Percentiles rank a stretch among this genome's conserved stretches.
Conservation (phyloP, 2,113 vertebrate species). For the Theristicus caerulescens region DNA sequence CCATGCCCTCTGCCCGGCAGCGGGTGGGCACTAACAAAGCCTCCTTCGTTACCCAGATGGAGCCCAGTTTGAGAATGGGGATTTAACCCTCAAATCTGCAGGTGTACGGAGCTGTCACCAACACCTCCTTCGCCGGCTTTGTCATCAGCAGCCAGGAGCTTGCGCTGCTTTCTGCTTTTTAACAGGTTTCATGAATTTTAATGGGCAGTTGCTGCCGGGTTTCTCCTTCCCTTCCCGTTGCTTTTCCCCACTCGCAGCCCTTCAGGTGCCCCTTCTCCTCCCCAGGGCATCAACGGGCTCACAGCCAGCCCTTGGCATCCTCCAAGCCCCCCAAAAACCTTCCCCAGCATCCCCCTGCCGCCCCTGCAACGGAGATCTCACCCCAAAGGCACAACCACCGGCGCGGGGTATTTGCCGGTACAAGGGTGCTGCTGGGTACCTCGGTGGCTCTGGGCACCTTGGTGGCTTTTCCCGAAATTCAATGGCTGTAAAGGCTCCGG, state of each 20-base stretch:
- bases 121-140: not conserved
- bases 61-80: rapidly evolving
- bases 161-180: conserved; percentile 19
- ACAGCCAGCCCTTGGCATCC: not conserved
- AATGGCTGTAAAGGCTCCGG: not conserved
- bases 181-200: conserved; percentile 62
- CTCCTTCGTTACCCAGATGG: rapidly evolving
- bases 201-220: conserved; percentile 25
- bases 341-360: rapidly evolving
- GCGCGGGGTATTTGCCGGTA: rapidly evolving
- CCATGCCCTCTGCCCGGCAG: not conserved
- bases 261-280: not conserved
- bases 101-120: not conserved
- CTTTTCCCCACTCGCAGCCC: not conserved
- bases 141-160: conserved; percentile 24
- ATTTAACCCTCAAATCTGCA: not conserved
- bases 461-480: not conserved
- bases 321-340: not conserved
- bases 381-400: rapidly evolving
- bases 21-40: not conserved
- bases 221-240: not conserved
- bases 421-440: not conserved
- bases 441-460: not conserved
- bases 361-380: rapidly evolving
- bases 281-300: not conserved